Evolutionary conservation across 2,797 vertebrate species (phyloP).

Genomic region (Peromyscus attwateri): DNA sequence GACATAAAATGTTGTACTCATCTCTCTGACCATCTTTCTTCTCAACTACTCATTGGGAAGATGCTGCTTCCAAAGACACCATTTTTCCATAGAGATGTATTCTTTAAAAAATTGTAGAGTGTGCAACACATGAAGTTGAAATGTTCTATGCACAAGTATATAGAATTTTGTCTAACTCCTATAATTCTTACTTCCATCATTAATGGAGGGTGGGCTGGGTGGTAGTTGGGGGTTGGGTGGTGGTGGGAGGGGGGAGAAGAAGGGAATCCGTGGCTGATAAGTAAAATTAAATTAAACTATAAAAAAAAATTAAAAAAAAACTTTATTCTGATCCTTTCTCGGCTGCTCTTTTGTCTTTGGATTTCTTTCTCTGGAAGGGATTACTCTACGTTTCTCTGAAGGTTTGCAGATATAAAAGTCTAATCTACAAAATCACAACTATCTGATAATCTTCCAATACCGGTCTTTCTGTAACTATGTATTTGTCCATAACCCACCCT

Average conservation of each 20-base stretch:
- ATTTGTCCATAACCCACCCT: rapidly evolving
- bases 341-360: neutral
- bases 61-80: neutral
- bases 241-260: too few relatives aligned
- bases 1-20: neutral
- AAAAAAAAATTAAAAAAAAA: neutral
- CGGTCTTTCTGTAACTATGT: rapidly evolving
- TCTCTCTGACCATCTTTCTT: neutral
- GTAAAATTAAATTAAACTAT: too few relatives aligned
- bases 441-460: neutral
- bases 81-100: neutral
- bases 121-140: neutral
- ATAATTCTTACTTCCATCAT: neutral
- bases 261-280: too few relatives aligned
- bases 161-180: neutral
- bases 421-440: neutral
- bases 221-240: too few relatives aligned
- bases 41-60: neutral
- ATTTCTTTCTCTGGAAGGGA: neutral
- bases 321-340: neutral
- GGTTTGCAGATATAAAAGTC: neutral
- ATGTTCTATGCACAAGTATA: neutral
- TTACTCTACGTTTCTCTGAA: neutral
- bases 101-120: rapidly evolving
- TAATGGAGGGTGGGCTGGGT: too few relatives aligned